Base-by-base conservation (phyloP, 2,113 vertebrate genomes). In the Tetrax tetrax region DNA sequence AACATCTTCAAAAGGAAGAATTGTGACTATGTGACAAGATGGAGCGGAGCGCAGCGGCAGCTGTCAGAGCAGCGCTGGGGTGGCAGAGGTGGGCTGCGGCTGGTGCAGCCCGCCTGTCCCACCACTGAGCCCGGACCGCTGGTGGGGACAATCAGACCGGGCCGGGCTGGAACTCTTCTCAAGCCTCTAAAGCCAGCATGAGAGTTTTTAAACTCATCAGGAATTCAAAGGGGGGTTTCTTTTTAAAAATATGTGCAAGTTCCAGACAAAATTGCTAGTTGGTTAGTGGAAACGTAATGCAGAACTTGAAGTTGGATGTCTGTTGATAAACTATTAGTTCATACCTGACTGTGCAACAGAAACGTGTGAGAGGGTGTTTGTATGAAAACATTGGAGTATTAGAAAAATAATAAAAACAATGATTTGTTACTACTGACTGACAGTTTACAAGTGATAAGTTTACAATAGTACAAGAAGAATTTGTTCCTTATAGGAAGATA, bases 121-220 rank as follows among this genome's bases (percentile, higher is more conserved):
- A 18, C 4, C 14, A 24, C 54, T 31, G 24, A 37, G 33, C 48
- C 33, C 1, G 1, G 23, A 14, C 4, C 2, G 21, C 87, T 88
- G 43, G 25, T 2, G 0, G 18, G 10, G 14, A 8, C 6, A 2
- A 57, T 86, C 0, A 1, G 21, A 29, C 2, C 2, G 6, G 28
- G 25, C 17, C 8, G 22, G 18, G 12, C 19, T 87, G 24, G 45
- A 45, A 9, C 28, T 64, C 37, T 54, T 54, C 28, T 63, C 29
- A 19, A 66, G 15, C 50, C 17, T 18, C 15, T 54, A 48, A 57
- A 66, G 11, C 7, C 28, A 47, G 18, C 10, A 41, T 10, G 41
- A 77, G 45, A 74, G 27, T 28, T 77, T 28, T 51, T 47, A 51
- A 75, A 75, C 29, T 64, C 20, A 0, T 31, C 31, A 28, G 25